Base-by-base conservation (phyloP, 2,113 vertebrate species). In the Brienomyrus brachyistius region DNA sequence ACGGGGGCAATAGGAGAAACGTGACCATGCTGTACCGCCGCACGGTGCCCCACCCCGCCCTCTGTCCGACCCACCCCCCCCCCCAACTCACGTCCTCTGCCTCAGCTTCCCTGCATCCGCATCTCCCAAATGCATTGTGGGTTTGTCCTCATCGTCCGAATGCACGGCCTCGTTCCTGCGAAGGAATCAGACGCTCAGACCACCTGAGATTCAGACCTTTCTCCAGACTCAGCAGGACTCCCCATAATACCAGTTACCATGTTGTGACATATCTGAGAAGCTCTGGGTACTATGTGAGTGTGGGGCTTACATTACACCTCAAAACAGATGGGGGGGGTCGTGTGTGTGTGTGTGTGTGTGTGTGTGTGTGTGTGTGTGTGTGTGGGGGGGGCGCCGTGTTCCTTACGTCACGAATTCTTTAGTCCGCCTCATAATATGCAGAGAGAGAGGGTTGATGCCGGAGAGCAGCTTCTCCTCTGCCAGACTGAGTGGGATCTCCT, bases 341-440 rank as follows among this genome's bases (percentile, higher is more conserved):
- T 31, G 31, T 31, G 50, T n/a, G n/a, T n/a, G n/a, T n/a, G n/a
- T n/a, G n/a, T n/a, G n/a, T n/a, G n/a, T n/a, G n/a, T n/a, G n/a
- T n/a, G n/a, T n/a, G n/a, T n/a, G n/a, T n/a, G n/a, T n/a, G n/a
- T n/a, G n/a, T n/a, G n/a, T n/a, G n/a, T n/a, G n/a, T n/a, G n/a
- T n/a, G n/a, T n/a, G 74, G 88, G 35, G 74, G 88, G 77, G 52
- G n/a, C 10, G 23, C 21, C 23, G 1, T 17, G 11, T 31, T 84
- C 74, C 97, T 93, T 95, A 99, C 98, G 97, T 98, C 91, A 99
- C 97, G 5, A 99, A 99, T 92, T 99, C 98, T 92, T 99, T 99
- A 90, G 98, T 99, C 93, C 98, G 97, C 89, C 98, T 98, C 98
- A 99, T 99, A 92, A 99, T 99, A 94, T 99, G 98, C 89, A 99